A percentile compares a stretch with the other conserved stretches of the same genome.
phyloP scores from a whole-genome alignment of 1,140 invertebrate species.

The Drosophila lacteicornis region DNA sequence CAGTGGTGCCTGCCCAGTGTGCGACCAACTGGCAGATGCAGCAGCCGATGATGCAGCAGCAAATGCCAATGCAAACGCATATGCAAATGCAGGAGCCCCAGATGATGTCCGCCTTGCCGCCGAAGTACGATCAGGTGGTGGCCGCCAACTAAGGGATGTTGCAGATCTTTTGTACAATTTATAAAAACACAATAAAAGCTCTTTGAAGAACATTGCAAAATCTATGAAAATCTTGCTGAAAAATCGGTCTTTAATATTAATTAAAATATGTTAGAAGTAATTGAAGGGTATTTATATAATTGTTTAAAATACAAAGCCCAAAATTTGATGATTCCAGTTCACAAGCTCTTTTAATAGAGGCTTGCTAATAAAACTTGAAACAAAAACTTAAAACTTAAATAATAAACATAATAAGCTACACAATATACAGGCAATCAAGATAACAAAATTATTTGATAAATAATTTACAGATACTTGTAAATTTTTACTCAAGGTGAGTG shows the following conservation, averaged over 20 bases:
- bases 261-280: not conserved
- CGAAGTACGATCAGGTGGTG: conserved; percentile 46
- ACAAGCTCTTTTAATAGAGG: not conserved
- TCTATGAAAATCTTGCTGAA: not conserved
- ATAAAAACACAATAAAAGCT: conserved; percentile 6
- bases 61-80: conserved; percentile 8
- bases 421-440: not conserved
- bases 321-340: not conserved
- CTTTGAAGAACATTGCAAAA: conserved; percentile 19
- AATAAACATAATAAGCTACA: too few relatives aligned
- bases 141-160: conserved; percentile 10
- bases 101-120: conserved; percentile 31
- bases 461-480: not conserved
- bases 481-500: not conserved
- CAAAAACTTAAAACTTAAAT: not conserved
- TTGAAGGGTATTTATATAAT: not conserved
- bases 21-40: conserved; percentile 31
- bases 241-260: not conserved
- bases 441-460: not conserved
- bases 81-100: conserved; percentile 3
- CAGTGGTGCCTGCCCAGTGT: conserved; percentile 43
- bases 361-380: too few relatives aligned
- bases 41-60: conserved; percentile 8
- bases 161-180: conserved; percentile 11
- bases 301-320: not conserved